phyloP scores from a whole-genome alignment of 2,113 vertebrate genomes.

The Dermatemys mawii region DNA sequence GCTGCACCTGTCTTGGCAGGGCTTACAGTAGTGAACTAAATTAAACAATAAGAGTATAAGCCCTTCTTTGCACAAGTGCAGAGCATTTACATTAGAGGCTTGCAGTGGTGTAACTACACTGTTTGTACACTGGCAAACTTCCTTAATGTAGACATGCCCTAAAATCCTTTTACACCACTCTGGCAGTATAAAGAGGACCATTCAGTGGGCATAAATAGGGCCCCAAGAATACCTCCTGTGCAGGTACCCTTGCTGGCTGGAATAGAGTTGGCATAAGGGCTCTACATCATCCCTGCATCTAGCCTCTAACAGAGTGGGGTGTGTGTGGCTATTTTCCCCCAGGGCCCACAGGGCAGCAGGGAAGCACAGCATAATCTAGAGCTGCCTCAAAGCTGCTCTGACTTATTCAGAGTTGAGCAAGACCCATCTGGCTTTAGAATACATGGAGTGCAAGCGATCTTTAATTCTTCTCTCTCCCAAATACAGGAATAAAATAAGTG shows the following conservation, averaged over 20 bases:
- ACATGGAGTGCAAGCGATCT: neutral
- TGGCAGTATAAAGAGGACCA: neutral
- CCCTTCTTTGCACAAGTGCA: neutral
- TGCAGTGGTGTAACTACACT: neutral
- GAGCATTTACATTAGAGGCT: neutral
- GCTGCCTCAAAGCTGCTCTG: neutral
- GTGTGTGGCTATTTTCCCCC: neutral
- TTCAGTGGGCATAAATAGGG: neutral
- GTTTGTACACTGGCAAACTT: neutral
- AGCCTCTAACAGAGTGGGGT: rapidly evolving
- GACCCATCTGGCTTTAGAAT: rapidly evolving
- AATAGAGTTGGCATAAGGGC: too few species aligned
- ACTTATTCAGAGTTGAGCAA: neutral
- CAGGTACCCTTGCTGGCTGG: neutral
- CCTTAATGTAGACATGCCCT: neutral
- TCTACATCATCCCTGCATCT: neutral
- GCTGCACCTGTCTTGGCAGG: neutral
- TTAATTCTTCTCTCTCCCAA: neutral
- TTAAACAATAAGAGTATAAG: neutral
- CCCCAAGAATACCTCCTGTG: neutral
- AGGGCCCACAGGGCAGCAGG: rapidly evolving
- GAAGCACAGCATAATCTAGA: neutral
- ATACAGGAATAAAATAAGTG: neutral
- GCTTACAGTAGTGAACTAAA: neutral
- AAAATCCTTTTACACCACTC: neutral